These are phyloP conservation scores for Caenorhabditis sp. DNA, from an alignment of 2,888 invertebrate species.

Conservation along the genomic window DNA sequence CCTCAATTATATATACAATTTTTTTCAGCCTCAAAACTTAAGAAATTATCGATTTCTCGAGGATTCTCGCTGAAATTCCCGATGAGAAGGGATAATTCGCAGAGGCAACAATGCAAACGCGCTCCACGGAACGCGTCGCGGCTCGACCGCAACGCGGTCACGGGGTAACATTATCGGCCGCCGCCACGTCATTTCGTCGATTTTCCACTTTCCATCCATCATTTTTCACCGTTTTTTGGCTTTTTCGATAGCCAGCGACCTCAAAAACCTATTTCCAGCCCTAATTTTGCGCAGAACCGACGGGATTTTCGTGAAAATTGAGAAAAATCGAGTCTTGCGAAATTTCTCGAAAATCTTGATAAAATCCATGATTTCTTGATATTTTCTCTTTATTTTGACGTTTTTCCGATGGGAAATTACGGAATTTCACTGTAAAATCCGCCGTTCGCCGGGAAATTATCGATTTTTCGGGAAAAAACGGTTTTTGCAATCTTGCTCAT, in stretches of 20 bases:
- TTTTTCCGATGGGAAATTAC: too few relatives aligned
- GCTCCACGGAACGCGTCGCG: conserved; percentile 56
- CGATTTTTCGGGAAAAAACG: too few relatives aligned
- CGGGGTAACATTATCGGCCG: conserved; percentile 55
- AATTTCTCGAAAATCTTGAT: not conserved
- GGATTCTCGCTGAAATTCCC: too few relatives aligned
- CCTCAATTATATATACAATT: too few relatives aligned
- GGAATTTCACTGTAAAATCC: too few relatives aligned
- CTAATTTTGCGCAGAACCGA: not conserved
- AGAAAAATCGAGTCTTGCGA: conserved; percentile 7
- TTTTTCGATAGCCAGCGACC: not conserved
- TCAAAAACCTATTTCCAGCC: not conserved
- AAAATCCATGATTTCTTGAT: not conserved
- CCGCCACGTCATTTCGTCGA: conserved; percentile 61
- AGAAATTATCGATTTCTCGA: not conserved
- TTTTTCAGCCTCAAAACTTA: not conserved
- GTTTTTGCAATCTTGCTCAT: too few relatives aligned
- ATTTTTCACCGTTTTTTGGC: conserved; percentile 16
- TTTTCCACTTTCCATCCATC: conserved; percentile 4
- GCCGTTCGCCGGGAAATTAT: too few relatives aligned
- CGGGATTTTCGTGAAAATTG: not conserved
- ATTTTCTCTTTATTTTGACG: not conserved
- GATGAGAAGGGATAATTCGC: conserved; percentile 21
- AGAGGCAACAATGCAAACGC: conserved; percentile 35
- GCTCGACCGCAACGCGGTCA: conserved; percentile 60